Evolutionary conservation across 2,113 vertebrate species (phyloP).

Genomic region (Siniperca knerii): DNA sequence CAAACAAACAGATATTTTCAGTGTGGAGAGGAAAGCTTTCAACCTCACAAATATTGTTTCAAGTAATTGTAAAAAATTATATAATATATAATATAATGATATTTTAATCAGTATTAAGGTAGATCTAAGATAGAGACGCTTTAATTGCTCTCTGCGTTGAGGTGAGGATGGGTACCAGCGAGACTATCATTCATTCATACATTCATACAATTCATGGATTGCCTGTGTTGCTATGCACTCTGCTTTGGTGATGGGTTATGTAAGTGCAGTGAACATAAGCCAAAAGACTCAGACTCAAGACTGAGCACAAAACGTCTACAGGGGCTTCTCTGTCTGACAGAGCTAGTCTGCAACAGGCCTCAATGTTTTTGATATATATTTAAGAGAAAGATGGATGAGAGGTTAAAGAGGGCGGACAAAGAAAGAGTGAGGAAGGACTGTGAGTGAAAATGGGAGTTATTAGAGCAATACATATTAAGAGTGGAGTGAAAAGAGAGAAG

Average conservation of each 20-base stretch:
- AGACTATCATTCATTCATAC: slow-evolving; percentile 30
- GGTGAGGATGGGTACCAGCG: background rate
- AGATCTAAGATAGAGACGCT: background rate
- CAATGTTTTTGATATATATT: slow-evolving; percentile 32
- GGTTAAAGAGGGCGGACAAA: background rate
- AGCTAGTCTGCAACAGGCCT: slow-evolving; percentile 39
- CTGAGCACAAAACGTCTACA: slow-evolving; percentile 44
- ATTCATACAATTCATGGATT: slow-evolving; percentile 4
- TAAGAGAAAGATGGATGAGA: slow-evolving; percentile 1
- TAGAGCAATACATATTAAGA: background rate
- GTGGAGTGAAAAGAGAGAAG: background rate
- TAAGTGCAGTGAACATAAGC: slow-evolving; percentile 64
- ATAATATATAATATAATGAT: no score
- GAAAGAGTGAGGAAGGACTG: background rate
- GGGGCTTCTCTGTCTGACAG: slow-evolving; percentile 46
- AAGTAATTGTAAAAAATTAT: background rate
- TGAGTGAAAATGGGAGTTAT: background rate
- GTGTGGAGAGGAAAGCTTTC: background rate
- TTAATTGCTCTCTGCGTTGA: background rate
- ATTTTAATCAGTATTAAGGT: background rate
- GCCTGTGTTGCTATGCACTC: slow-evolving; percentile 25
- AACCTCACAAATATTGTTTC: background rate
- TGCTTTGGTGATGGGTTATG: slow-evolving; percentile 59
- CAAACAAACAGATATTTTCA: background rate
- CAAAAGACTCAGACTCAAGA: slow-evolving; percentile 49